Evolutionary conservation across 2,113 vertebrate genomes (phyloP).

Genomic region (Porphyrio hochstetteri): DNA sequence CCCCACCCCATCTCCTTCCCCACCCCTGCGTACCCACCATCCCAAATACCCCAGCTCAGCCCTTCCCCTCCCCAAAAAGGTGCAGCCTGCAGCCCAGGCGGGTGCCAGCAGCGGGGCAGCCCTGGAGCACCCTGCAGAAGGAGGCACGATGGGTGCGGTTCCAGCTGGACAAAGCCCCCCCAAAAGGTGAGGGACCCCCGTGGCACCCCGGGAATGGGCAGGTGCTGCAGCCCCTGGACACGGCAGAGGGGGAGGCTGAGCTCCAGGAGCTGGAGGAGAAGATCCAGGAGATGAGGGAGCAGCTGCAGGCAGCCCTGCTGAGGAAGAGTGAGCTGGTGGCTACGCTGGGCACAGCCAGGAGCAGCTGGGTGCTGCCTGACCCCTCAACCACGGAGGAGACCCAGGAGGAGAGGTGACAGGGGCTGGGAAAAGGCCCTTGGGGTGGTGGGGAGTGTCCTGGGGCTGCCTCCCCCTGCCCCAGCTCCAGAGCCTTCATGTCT

Average conservation of each 20-base stretch:
- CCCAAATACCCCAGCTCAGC: not conserved
- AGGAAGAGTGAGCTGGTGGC: conserved; percentile 83
- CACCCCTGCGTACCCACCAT: too few relatives aligned
- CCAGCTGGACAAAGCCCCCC: conserved; percentile 5
- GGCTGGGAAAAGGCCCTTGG: not conserved
- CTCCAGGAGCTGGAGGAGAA: conserved; percentile 80
- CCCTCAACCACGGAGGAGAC: conserved; percentile 15
- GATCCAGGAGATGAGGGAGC: conserved; percentile 78
- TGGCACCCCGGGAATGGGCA: conserved; percentile 56
- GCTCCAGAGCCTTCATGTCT: rapidly evolving
- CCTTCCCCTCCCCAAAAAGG: not conserved
- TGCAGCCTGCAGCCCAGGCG: conserved; percentile 49
- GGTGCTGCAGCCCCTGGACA: not conserved
- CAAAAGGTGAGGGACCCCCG: not conserved
- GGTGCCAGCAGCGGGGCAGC: not conserved
- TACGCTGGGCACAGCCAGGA: conserved; percentile 59
- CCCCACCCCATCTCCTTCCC: too few relatives aligned
- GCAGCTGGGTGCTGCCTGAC: not conserved
- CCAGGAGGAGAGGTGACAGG: conserved; percentile 69
- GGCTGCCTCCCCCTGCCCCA: not conserved
- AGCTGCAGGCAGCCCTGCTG: conserved; percentile 76
- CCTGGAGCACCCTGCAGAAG: conserved; percentile 23
- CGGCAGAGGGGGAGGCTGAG: conserved; percentile 49
- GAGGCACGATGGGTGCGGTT: conserved; percentile 2
- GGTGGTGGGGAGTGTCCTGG: too few relatives aligned